Evolutionary conservation across 2,888 invertebrate species (phyloP), one percentile per base, ranked within the genome.

Genomic region (Acrobasis repandana): DNA sequence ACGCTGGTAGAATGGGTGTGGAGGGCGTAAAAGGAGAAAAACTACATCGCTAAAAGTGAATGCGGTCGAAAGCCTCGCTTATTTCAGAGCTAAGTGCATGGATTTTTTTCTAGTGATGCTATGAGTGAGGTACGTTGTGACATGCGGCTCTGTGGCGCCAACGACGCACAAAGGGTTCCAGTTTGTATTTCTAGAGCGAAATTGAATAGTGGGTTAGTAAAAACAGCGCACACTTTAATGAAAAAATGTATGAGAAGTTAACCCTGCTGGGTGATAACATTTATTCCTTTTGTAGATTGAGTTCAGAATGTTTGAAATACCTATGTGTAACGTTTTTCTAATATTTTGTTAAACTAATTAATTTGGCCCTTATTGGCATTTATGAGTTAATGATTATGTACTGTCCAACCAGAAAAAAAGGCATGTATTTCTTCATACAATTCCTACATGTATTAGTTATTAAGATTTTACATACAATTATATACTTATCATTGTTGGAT

Each of bases 11-110:
- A 89, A 85, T 83, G 87, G 86, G 84, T 83, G 81, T 83, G 87
- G 87, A 89, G 90, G 86, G 90, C 81, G 88, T 87, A 90, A 91
- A 90, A 90, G 83, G 91, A 90, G 90, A 90, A 90, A 91, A 92
- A 91, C 92, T 91, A 90, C 90, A 89, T 83, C 88, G 90, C 90
- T 91, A 90, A 91, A 91, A 91, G 91, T 91, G 90, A 92, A 92
- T 90, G 92, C 92, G 90, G 92, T 91, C 90, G 90, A 91, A 90
- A 90, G 90, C 87, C 87, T 79, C 86, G 89, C 90, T 91, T 91
- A 90, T 90, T 91, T 89, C 88, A 80, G 77, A 85, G 84, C 85
- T 91, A 92, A 92, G 91, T 90, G 91, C 92, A 90, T 90, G 90
- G 90, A 90, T 90, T 91, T 90, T 82, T 90, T 91, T 88, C 86